Base-by-base conservation (phyloP, 1,140 invertebrate genomes). In the Hypothenemus hampei region DNA sequence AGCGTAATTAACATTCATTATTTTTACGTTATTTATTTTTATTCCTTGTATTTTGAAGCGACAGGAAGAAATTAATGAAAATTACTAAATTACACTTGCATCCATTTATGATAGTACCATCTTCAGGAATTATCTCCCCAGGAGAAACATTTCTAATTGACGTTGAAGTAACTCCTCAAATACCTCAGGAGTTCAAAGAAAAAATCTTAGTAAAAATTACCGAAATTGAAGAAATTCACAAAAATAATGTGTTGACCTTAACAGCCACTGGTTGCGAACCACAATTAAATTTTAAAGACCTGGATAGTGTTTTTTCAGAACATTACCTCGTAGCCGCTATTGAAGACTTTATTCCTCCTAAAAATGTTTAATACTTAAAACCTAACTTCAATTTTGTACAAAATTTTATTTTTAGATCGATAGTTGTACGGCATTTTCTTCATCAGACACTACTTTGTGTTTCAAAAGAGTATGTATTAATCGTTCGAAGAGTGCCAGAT, bases 381-480 rank as follows among this genome's bases (percentile, higher is more conserved):
- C 29, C 15, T 6, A 26, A 18, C 21, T 26, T n/a, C 22, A 21
- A 35, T 18, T 6, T n/a, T n/a, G n/a, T n/a, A n/a, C n/a, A n/a
- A n/a, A n/a, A n/a, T 29, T n/a, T 6, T 1, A 18, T 4, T 58
- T 58, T 59, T 37, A 66, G 58, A 44, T 61, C 11, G 53, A 45
- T 13, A 24, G 15, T 11, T 40, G 53, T 45, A 50, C 31, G 10
- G 24, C 61, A 8, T 65, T 61, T 52, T 31, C 53, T 3, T 20
- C 19, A 13, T 46, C 50, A 5, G 62, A 66, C 19, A 47, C 45
- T 18, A 46, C 41, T 26, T 40, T 67, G 13, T 22, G 58, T 31
- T 68, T 68, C 31, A 60, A 58, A 23, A 53, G 53, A 23, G 57
- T 63, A 7, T 61, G 51, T 36, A 48, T 69, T 13, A 63, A 67